Evolutionary conservation across 1,140 invertebrate genomes (phyloP), one percentile per base, ranked within the genome.

Genomic region (Venustaconcha ellipsiformis): DNA sequence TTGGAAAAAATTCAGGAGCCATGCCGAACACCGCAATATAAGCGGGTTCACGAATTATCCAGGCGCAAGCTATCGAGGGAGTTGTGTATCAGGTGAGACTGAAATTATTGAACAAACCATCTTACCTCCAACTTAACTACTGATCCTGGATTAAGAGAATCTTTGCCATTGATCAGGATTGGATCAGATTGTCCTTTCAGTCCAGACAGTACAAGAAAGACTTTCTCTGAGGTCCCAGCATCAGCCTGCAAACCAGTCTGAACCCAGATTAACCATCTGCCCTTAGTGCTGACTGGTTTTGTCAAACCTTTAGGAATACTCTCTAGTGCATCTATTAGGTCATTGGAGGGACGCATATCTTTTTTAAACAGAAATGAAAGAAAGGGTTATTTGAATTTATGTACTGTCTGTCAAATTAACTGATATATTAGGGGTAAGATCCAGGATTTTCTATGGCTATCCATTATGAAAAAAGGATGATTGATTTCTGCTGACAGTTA

Each of bases 151-250:
- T 84, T 83, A 20, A 87, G 73, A 20, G 79, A 80, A 37, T 78
- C 74, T 26, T 81, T 78, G 14, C 80, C 78, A 68, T 85, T 85
- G 26, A 83, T 66, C 17, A 67, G 23, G 14, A 83, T 82, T n/a
- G 84, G 78, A 12, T 76, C 68, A 37, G 79, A 82, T 20, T 83
- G 76, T 30, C 82, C 83, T n/a, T 80, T 75, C 3, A 80, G 78
- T 55, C 85, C 85, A 78, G 80, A 88, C 26, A 87, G 70, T 20
- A 81, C 78, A 57, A 88, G 20, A 65, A 66, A 17, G 1, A 87
- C 74, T 20, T 80, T 74, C 57, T 80, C 82, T 15, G 71, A 76
- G 23, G 84, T 80, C 26, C 81, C 83, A 59, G 81, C 74, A 73
- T 80, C 78, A 59, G 63, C 72, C 57, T 82, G 69, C 0, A 68